Percentiles rank a stretch among this genome's conserved stretches.
These are phyloP conservation scores for Colletes collaris DNA, from an alignment of 2,888 invertebrate genomes.

Conservation along the genomic window DNA sequence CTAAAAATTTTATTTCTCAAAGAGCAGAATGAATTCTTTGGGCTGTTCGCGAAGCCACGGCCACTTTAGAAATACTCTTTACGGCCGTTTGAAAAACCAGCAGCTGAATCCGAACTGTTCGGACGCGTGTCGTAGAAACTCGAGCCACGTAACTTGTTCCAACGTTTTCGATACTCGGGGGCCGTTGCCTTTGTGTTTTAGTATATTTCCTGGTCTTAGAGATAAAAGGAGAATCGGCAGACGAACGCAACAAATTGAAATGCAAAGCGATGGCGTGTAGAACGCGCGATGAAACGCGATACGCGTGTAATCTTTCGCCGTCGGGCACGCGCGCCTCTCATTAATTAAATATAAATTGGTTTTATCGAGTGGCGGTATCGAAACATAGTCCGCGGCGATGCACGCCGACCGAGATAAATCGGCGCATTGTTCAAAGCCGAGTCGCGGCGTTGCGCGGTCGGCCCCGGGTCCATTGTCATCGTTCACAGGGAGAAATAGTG, in stretches of 20 bases:
- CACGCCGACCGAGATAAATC: conserved; percentile 37
- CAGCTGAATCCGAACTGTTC: too few species aligned
- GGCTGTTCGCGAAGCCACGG: too few species aligned
- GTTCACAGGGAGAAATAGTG: conserved; percentile 26
- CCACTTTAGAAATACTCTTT: too few species aligned
- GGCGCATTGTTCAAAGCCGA: conserved; percentile 33
- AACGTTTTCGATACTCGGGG: too few species aligned
- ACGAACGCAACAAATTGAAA: conserved; percentile 6
- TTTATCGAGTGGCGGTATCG: conserved; percentile 48
- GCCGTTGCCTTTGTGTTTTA: too few species aligned
- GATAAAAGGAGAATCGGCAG: too few species aligned
- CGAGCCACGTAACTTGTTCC: too few species aligned
- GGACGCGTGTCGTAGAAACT: too few species aligned
- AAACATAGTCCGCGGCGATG: conserved; percentile 27
- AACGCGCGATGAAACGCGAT: conserved; percentile 7
- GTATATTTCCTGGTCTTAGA: too few species aligned
- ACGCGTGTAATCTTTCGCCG: conserved; percentile 31
- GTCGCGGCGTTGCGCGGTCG: conserved; percentile 1
- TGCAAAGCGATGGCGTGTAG: conserved; percentile 2
- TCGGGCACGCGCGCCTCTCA: conserved; percentile 21
- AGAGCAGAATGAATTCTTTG: too few species aligned
- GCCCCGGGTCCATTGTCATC: conserved; percentile 29
- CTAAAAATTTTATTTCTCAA: too few species aligned
- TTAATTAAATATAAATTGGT: conserved; percentile 62
- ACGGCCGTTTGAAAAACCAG: too few species aligned